Percentiles rank a stretch among this genome's conserved stretches.
Conservation (phyloP, 2,113 vertebrate genomes). For the Bagarius yarrelli region DNA sequence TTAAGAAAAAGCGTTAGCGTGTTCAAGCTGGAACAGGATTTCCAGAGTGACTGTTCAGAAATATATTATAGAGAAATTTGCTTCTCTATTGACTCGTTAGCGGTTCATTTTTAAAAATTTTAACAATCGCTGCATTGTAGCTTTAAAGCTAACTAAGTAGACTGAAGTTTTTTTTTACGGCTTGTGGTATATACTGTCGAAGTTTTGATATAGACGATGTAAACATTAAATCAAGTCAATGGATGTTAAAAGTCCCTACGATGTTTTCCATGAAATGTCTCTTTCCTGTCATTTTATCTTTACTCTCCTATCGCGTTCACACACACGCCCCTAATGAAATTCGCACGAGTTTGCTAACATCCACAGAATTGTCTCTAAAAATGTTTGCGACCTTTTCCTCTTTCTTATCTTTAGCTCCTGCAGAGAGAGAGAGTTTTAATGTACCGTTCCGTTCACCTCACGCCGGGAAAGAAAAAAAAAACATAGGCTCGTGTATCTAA, state of each 20-base stretch:
- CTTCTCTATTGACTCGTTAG: background rate
- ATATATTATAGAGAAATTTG: background rate
- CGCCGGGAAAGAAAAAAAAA: background rate
- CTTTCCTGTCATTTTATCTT: no score
- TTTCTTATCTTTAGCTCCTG: background rate
- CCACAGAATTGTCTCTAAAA: background rate
- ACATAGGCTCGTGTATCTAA: background rate
- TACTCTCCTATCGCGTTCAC: no score
- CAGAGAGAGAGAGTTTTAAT: background rate
- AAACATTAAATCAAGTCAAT: no score
- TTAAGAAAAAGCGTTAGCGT: background rate
- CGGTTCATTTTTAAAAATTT: background rate
- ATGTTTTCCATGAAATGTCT: no score
- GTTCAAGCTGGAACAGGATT: background rate
- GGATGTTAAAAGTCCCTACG: no score
- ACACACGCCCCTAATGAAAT: no score
- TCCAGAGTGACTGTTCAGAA: slow-evolving; percentile 5
- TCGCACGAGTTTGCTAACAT: background rate
- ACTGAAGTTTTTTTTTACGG: background rate
- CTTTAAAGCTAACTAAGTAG: background rate
- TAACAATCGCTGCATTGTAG: background rate
- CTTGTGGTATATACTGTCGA: background rate
- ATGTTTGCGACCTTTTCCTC: background rate
- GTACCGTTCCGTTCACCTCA: background rate
- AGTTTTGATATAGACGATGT: no score